Percentiles rank a stretch among this genome's conserved stretches.
Conservation (phyloP, 1,140 invertebrate genomes). For the Cotesia chilonis region DNA sequence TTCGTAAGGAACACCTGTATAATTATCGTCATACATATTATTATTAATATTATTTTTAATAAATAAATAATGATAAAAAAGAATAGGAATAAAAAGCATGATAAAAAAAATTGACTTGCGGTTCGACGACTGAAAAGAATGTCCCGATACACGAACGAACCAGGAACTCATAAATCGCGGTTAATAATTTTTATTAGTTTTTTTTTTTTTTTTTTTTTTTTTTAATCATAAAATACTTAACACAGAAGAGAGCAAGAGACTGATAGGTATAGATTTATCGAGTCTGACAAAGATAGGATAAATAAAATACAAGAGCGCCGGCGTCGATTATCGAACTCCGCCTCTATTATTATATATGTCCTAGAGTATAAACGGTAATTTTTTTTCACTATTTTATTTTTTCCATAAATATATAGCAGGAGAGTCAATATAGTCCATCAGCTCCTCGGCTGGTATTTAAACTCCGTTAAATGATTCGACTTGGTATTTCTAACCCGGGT, state of each 20-base stretch:
- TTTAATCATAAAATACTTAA: conserved; percentile 1
- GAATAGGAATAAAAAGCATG: background rate
- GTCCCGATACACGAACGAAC: conserved; percentile 46
- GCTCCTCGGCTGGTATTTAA: too few relatives aligned
- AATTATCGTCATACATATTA: too few relatives aligned
- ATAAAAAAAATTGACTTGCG: background rate
- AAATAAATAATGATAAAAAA: background rate
- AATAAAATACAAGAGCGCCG: conserved; percentile 28
- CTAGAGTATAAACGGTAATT: conserved; percentile 1
- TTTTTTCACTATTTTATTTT: conserved; percentile 23
- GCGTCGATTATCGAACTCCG: conserved; percentile 34
- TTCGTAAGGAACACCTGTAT: conserved; percentile 72
- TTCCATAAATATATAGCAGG: conserved; percentile 6
- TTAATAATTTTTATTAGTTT: conserved; percentile 30
- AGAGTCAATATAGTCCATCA: too few relatives aligned
- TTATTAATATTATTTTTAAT: conserved; percentile 22
- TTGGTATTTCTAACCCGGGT: too few relatives aligned
- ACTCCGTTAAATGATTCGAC: too few relatives aligned
- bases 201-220: conserved; percentile 26
- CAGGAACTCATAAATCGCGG: conserved; percentile 56
- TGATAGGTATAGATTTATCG: background rate
- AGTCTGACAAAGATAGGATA: background rate
- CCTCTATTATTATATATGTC: background rate
- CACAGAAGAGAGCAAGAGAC: background rate
- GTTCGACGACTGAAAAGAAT: conserved; percentile 49